These are phyloP conservation scores for Cariama cristata DNA, from an alignment of 2,113 vertebrate species.

Conservation along the genomic window DNA sequence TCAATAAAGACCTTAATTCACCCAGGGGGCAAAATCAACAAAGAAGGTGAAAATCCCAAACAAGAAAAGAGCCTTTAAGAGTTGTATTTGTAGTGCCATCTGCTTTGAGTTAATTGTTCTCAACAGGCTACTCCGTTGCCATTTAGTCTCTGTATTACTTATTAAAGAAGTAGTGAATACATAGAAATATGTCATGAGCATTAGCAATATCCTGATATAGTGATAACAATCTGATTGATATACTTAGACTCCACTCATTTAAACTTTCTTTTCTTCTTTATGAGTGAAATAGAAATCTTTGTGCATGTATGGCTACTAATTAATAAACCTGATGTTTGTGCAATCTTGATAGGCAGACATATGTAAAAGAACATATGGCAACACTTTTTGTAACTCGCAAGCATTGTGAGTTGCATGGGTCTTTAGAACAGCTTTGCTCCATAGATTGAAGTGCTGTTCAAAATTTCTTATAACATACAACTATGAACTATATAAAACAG, in stretches of 20 bases:
- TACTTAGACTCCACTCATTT: background rate
- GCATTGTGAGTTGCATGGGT: background rate
- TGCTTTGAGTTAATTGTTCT: constrained; percentile 66
- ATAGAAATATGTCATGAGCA: background rate
- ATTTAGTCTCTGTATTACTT: constrained; percentile 41
- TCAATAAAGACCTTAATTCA: constrained; percentile 55
- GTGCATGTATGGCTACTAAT: background rate
- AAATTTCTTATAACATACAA: background rate
- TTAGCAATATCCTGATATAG: background rate
- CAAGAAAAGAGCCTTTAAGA: background rate
- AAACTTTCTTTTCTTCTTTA: background rate
- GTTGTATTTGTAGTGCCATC: constrained; percentile 33
- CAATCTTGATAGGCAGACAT: background rate
- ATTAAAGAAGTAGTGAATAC: background rate
- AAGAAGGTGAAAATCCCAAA: constrained; percentile 12
- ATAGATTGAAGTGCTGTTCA: background rate
- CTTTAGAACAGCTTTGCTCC: background rate
- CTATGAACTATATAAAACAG: background rate
- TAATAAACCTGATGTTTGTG: background rate
- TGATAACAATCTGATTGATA: background rate
- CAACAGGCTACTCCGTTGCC: constrained; percentile 25
- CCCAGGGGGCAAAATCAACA: constrained; percentile 44
- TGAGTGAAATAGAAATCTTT: background rate
- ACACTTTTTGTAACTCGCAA: background rate
- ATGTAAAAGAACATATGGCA: background rate